A percentile compares a stretch with the other conserved stretches of the same genome.
phyloP scores from a whole-genome alignment of 2,888 invertebrate species.

The Cephus pygmeus region DNA sequence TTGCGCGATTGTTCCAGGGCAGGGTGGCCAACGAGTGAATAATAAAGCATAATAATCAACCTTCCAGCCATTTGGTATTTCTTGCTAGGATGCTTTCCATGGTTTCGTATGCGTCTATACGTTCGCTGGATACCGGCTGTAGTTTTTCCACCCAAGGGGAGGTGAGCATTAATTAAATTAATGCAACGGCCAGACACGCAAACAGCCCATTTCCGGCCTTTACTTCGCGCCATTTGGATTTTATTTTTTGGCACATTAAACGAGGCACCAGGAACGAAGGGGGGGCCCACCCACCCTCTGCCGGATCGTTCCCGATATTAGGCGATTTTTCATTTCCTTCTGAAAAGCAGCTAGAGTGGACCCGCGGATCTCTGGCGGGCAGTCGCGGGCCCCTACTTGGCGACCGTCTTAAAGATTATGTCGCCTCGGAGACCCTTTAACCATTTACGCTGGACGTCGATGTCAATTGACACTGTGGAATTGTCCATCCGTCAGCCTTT shows the following conservation, averaged over 20 bases:
- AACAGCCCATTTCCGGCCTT: conserved; percentile 31
- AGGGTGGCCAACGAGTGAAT: conserved; percentile 1
- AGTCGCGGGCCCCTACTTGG: no score
- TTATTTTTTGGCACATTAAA: conserved; percentile 26
- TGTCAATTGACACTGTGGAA: no score
- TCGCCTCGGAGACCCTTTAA: no score
- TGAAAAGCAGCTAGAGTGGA: neutral
- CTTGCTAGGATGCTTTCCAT: conserved; percentile 12
- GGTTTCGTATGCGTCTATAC: no score
- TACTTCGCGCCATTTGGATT: conserved; percentile 34
- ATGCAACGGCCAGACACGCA: conserved; percentile 38
- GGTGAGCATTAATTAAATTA: conserved; percentile 43
- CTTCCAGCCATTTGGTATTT: neutral
- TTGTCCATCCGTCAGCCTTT: no score
- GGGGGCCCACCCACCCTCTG: neutral
- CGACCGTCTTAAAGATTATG: no score
- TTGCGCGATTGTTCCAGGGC: conserved; percentile 1
- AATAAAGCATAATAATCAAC: conserved; percentile 2
- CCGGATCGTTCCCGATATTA: neutral
- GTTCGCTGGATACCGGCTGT: no score
- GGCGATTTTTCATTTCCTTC: neutral
- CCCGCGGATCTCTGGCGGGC: no score
- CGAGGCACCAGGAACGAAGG: neutral
- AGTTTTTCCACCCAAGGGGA: conserved; percentile 23
- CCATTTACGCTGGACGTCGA: no score